Conservation (phyloP, 2,113 vertebrate species). For the Chelonoidis abingdonii region DNA sequence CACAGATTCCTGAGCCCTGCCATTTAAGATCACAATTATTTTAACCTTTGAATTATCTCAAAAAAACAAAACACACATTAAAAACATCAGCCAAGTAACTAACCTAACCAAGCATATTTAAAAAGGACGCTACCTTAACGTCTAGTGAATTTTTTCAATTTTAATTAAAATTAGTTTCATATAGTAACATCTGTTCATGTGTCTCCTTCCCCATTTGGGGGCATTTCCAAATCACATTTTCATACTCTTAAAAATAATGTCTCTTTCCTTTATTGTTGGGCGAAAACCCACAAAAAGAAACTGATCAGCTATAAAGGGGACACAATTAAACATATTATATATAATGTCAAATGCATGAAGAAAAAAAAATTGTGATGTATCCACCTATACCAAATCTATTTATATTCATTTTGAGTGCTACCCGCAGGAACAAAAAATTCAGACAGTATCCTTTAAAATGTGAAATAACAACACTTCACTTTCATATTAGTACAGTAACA, state of each 20-base stretch:
- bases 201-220: not conserved
- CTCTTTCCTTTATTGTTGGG: not conserved
- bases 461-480: not conserved
- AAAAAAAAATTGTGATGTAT: not conserved
- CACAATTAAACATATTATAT: not conserved
- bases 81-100: not conserved
- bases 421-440: not conserved
- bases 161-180: not conserved
- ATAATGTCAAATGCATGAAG: rapidly evolving
- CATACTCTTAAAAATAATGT: not conserved
- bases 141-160: not conserved
- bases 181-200: not conserved
- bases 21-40: not conserved
- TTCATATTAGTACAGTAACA: not conserved
- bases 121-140: not conserved
- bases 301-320: not conserved
- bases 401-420: not conserved
- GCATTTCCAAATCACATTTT: not conserved
- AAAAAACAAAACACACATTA: not conserved
- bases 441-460: not conserved
- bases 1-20: not conserved
- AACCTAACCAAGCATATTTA: not conserved
- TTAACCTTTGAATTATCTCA: not conserved
- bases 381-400: not conserved
- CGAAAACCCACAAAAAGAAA: not conserved